Evolutionary conservation across 37 sponge, comb jelly and placozoan genomes (phyloP).

Genomic region (Lycopodina hypogea): DNA sequence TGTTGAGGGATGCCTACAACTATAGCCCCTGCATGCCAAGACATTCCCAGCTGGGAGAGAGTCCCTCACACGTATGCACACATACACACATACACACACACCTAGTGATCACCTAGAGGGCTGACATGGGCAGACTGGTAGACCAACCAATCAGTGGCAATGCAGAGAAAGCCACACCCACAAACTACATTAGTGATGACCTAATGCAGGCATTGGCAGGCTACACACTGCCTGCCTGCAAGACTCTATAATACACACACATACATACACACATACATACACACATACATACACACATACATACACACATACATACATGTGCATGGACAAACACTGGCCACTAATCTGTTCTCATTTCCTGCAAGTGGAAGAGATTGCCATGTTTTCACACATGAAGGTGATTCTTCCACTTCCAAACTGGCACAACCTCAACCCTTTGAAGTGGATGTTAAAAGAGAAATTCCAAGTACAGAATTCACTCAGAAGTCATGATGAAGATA

Average conservation of each 20-base stretch:
- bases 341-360: neutral
- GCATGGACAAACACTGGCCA: slow-evolving; percentile 8
- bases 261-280: slow-evolving; percentile 8
- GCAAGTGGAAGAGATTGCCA: too few relatives aligned
- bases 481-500: too few relatives aligned
- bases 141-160: slow-evolving; percentile 1
- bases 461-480: too few relatives aligned
- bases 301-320: slow-evolving; percentile 22
- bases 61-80: slow-evolving; percentile 32
- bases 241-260: neutral
- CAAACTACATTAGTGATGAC: neutral
- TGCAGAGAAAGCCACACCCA: neutral
- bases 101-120: slow-evolving; percentile 8
- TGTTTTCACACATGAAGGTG: too few relatives aligned
- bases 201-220: too few relatives aligned
- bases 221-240: too few relatives aligned
- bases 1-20: too few relatives aligned
- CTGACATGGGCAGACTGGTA: slow-evolving; percentile 15
- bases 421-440: too few relatives aligned
- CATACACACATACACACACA: slow-evolving; percentile 41
- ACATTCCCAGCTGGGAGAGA: too few relatives aligned
- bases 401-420: too few relatives aligned
- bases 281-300: slow-evolving; percentile 6
- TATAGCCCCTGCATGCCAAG: too few relatives aligned
- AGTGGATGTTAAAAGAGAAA: too few relatives aligned